Evolutionary conservation across 2,888 invertebrate genomes (phyloP).

Genomic region (Lithophane semibrunnea): DNA sequence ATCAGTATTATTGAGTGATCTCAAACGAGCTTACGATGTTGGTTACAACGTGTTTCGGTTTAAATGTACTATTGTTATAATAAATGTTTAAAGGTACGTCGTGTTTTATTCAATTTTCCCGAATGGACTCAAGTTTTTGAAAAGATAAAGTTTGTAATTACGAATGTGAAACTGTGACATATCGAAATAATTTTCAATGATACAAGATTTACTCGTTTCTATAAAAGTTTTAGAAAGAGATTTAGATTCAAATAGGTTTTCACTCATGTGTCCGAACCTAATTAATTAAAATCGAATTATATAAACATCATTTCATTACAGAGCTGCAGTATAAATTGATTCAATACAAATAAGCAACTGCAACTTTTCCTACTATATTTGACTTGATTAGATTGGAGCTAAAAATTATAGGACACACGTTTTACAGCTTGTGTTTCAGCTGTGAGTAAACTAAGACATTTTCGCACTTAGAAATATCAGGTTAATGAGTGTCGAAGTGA

Average conservation of each 20-base stretch:
- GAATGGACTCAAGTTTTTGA: constrained; percentile 35
- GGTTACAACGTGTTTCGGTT: constrained; percentile 67
- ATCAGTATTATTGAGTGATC: constrained; percentile 77
- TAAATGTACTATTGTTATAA: constrained; percentile 70
- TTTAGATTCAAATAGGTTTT: neutral
- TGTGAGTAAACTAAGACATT: neutral
- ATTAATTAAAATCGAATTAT: constrained; percentile 20
- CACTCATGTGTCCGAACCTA: neutral
- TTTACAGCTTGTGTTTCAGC: neutral
- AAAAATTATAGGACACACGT: neutral
- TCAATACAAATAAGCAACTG: constrained; percentile 2
- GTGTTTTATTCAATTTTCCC: constrained; percentile 59
- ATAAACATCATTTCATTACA: neutral
- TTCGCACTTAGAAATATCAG: neutral
- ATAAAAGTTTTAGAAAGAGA: constrained; percentile 20
- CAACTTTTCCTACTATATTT: neutral
- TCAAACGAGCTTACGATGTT: constrained; percentile 74
- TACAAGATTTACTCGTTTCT: constrained; percentile 17
- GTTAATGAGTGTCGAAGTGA: neutral
- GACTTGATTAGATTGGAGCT: neutral
- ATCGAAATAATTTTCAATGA: constrained; percentile 18
- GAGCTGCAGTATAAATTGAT: neutral
- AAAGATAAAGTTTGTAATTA: constrained; percentile 68
- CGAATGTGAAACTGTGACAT: constrained; percentile 14
- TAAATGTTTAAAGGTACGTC: constrained; percentile 66